Evolutionary conservation across 2,888 invertebrate genomes (phyloP), one percentile per base, ranked within the genome.

Genomic region (Scelioninae gen. 1): DNA sequence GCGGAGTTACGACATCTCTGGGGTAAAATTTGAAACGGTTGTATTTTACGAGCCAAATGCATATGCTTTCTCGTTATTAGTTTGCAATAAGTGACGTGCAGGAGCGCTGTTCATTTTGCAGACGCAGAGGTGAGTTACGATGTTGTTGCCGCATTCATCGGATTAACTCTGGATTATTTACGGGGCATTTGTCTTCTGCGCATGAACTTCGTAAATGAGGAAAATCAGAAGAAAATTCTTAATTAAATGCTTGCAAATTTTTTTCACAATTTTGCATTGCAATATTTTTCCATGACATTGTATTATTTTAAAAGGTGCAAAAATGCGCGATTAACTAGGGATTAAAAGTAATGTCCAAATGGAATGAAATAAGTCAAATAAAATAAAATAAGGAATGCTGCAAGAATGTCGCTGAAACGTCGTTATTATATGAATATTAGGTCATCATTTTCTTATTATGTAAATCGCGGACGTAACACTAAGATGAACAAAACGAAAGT

Each of bases 61-160:
- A 66, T 84, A 49, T 86, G 86, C 83, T 86, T 85, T 86, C 86
- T 87, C 88, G 87, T 87, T 88, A 88, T 88, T 88, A 88, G 86
- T 86, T 82, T 76, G 86, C 84, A 84, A 87, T 86, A 87, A 88
- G 88, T 88, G 88, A 89, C 87, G 86, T 82, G 85, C 66, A 75
- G 83, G 85, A 85, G 85, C 86, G 86, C 66, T 69, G 85, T 80
- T 88, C 86, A 88, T 88, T 88, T 88, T 76, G 82, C 84, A 84
- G 84, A 85, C 85, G 87, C 85, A 86, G 86, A 88, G 83, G 84
- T 88, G 87, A 88, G 82, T 88, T 88, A 88, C 88, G 84, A 80
- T 83, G 77, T 71, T 85, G 69, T 62, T 47, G 51, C 53, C 60
- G 65, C 31, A 43, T 56, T 78, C 75, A 40, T 75, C 78, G 75